phyloP scores from a whole-genome alignment of 2,797 vertebrate species.

The Pteropus rufus region DNA sequence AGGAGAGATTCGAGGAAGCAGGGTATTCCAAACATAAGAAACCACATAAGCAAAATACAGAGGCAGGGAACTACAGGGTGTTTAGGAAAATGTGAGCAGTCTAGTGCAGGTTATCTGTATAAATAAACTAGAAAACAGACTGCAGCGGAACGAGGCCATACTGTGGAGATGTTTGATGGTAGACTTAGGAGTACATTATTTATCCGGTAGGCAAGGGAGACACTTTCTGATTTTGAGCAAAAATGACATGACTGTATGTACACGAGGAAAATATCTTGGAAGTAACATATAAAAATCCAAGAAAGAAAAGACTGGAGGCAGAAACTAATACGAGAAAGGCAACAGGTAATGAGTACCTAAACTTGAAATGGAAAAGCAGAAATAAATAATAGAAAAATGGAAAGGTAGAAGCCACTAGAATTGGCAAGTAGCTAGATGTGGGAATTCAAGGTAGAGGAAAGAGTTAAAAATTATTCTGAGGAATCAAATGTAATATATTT shows the following conservation, averaged over 20 bases:
- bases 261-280: background rate
- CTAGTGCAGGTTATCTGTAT: background rate
- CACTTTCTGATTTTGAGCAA: slow-evolving; percentile 16
- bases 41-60: background rate
- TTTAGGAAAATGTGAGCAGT: background rate
- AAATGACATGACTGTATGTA: background rate
- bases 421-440: background rate
- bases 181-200: background rate
- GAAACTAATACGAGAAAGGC: background rate
- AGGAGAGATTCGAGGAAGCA: background rate
- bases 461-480: background rate
- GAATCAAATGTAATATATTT: background rate
- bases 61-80: background rate
- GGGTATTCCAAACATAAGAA: background rate
- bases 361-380: background rate
- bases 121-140: background rate
- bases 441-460: background rate
- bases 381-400: background rate
- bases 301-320: background rate
- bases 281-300: background rate
- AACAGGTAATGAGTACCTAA: background rate
- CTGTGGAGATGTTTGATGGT: background rate
- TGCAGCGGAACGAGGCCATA: background rate
- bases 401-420: slow-evolving; percentile 2
- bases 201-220: background rate